Base-by-base conservation (phyloP, 2,113 vertebrate genomes). In the Istiophorus platypterus region DNA sequence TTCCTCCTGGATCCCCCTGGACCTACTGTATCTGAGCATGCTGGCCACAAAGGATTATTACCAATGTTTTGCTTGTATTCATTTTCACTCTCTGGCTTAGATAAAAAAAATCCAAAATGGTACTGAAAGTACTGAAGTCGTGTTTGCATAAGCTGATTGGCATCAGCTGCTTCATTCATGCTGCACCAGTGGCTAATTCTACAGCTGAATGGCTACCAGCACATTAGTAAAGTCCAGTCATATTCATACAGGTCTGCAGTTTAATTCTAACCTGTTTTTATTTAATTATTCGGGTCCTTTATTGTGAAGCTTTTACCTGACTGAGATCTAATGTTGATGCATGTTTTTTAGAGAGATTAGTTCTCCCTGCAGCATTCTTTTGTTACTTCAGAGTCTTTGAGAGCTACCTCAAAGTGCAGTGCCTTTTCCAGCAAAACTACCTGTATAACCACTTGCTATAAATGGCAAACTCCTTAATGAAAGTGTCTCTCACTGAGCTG, bases 401-500 rank as follows among this genome's bases (percentile, higher is more conserved):
- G 27, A 39, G 20, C 7, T 67, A 9, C 29, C 29, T 73, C 15
- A 8, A 51, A 73, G 62, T 17, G n/a, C 45, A 62, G 27, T 64
- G 37, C 4, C 3, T 0, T 67, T 59, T 73, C 70, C 31, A 47
- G 42, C 27, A 26, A 37, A 64, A 56, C 12, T 59, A 72, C 73
- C 63, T 52, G 13, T 51, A 13, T 51, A 47, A 41, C 45, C 5
- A 39, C 49, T 76, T 61, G 11, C 37, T 37, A 27, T 67, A 51
- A 79, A 64, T 34, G 42, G 52, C 56, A 27, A 31, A 15, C 63
- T 78, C 12, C n/a, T 73, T 54, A 11, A 26, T 12, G 17, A 4
- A 20, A 24, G 3, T 34, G 8, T 49, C 6, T 68, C 26, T 42
- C 69, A 52, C 29, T 57, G 27, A 54, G 62, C 34, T 45, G 4